A percentile compares a stretch with the other conserved stretches of the same genome.
These are phyloP conservation scores for Drosophila koepferae DNA, from an alignment of 2,888 invertebrate species.

Conservation along the genomic window DNA sequence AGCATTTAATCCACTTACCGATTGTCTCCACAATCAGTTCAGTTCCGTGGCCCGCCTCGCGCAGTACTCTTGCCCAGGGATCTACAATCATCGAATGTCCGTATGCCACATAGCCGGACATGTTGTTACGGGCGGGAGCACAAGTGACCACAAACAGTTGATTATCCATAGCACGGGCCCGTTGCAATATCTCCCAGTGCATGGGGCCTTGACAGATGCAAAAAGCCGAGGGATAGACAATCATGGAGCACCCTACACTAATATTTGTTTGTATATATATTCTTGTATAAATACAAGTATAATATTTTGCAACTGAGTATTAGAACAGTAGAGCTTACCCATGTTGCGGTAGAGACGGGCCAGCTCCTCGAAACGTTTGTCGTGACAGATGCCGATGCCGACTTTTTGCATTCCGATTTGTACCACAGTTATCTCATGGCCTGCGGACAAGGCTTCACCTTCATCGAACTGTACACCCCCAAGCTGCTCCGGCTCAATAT, in stretches of 20 bases:
- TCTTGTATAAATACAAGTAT: neutral
- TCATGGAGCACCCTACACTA: constrained; percentile 90
- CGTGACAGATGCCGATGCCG: constrained; percentile 98
- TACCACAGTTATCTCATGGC: constrained; percentile 91
- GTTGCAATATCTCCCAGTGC: constrained; percentile 95
- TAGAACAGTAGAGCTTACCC: constrained; percentile 82
- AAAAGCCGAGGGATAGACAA: constrained; percentile 97
- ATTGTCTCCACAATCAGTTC: constrained; percentile 91
- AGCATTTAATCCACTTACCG: constrained; percentile 86
- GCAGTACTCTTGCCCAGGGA: constrained; percentile 91
- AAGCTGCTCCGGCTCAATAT: constrained; percentile 88
- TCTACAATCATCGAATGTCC: constrained; percentile 94
- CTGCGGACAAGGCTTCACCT: constrained; percentile 92
- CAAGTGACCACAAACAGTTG: constrained; percentile 94
- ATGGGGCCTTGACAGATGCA: constrained; percentile 89
- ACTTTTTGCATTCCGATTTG: constrained; percentile 90
- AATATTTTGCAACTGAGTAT: neutral
- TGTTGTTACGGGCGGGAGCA: constrained; percentile 92
- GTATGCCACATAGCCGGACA: constrained; percentile 94
- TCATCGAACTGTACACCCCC: constrained; percentile 96
- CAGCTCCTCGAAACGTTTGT: constrained; percentile 95
- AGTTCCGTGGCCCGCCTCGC: constrained; percentile 89
- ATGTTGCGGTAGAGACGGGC: constrained; percentile 89
- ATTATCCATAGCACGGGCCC: constrained; percentile 94
- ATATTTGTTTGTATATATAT: neutral